Base-by-base conservation (phyloP, 2,113 vertebrate species). In the Ciconia boyciana region DNA sequence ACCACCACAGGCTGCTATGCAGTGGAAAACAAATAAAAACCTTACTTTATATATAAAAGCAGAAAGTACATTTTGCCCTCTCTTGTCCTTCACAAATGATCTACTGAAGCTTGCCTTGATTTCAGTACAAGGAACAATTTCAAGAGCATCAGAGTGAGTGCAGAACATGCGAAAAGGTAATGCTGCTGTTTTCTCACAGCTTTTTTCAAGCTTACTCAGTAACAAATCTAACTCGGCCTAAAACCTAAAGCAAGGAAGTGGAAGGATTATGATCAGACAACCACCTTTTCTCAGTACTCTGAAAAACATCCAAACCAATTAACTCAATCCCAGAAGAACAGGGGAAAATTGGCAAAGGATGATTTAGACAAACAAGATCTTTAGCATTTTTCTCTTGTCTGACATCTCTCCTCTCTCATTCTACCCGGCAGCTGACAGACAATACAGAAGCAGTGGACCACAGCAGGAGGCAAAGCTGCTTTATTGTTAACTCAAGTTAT, bases 391-490 rank as follows among this genome's bases (percentile, higher is more conserved):
- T 75, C 54, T 90, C 55, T 66, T 75, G n/a, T 79, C 93, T 7
- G 20, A 52, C 52, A 72, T 68, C 74, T 52, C 70, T 84, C 31
- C 34, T 68, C 18, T 64, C 55, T 80, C 52, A 7, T 51, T 90
- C 55, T 61, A 31, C 36, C 29, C 79, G 46, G 87, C 7, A 83
- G 80, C 48, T 74, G 58, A 70, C 46, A 87, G 85, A 93, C 17
- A 79, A 88, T 44, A 64, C 74, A 93, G 88, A 75, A 86, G 68
- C 71, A 83, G 11, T 21, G 64, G 75, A 86, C 43, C 83, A 78
- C 95, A 87, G 94, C 24, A 6, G 94, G 95, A 96, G 86, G 68
- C 83, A 77, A 81, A 90, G 76, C 86, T 75, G 69, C 86, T 84
- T 83, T 71, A 57, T 61, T 86, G 60, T 93, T 84, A 94, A 79